phyloP scores from a whole-genome alignment of 2,113 vertebrate genomes.

The Nestor notabilis region DNA sequence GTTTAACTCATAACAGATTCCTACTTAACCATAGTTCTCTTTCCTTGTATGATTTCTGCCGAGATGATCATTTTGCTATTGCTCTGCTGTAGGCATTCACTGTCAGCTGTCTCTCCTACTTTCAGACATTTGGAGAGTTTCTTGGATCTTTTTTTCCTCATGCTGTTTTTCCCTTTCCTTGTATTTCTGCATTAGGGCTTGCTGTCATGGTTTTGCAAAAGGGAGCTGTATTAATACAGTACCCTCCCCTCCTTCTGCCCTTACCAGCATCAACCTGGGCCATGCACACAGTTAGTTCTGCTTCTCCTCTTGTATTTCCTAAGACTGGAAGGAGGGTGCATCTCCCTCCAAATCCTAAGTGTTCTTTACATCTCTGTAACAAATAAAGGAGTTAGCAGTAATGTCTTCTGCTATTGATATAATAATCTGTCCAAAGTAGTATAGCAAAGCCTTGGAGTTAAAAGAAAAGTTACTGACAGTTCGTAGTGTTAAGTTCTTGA shows the following conservation, averaged over 20 bases:
- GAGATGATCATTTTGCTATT: neutral
- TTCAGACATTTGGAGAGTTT: neutral
- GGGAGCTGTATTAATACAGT: neutral
- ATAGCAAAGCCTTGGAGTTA: neutral
- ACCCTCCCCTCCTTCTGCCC: neutral
- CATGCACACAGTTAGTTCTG: accelerated
- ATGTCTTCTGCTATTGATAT: neutral
- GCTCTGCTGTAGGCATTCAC: neutral
- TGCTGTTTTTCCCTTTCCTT: neutral
- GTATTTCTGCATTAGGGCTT: neutral
- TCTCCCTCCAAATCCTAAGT: neutral
- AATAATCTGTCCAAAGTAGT: neutral
- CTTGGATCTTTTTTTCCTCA: neutral
- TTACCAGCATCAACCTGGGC: neutral
- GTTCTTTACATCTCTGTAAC: neutral
- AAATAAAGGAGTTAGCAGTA: neutral
- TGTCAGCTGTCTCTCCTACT: neutral
- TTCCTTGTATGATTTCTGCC: neutral
- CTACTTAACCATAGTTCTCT: neutral
- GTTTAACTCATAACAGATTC: neutral
- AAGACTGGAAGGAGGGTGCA: neutral
- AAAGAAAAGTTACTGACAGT: neutral
- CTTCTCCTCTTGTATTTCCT: neutral
- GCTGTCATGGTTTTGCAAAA: neutral
- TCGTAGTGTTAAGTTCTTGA: neutral